Evolutionary conservation across 2,797 vertebrate species (phyloP).

Genomic region (Molossus molossus): DNA sequence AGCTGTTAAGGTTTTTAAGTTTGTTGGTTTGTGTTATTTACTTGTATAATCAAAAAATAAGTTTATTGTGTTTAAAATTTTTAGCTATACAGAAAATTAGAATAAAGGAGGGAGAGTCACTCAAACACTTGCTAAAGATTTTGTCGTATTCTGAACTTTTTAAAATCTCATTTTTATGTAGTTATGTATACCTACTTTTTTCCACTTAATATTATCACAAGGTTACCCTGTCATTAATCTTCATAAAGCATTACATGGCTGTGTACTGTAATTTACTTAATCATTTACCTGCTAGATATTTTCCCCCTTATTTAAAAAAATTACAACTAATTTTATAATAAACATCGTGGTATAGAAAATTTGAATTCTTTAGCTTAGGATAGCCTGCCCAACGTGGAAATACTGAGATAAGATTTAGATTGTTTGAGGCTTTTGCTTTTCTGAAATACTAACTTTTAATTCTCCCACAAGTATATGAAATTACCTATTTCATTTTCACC

Average conservation of each 20-base stretch:
- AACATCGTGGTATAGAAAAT: neutral
- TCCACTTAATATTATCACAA: neutral
- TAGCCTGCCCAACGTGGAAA: neutral
- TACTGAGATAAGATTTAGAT: conserved; percentile 11
- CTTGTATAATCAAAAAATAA: conserved; percentile 45
- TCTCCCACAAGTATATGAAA: conserved; percentile 10
- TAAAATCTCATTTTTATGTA: conserved; percentile 4
- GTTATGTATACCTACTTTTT: conserved; percentile 13
- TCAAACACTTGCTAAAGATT: neutral
- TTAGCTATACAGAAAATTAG: neutral
- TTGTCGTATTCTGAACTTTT: conserved; percentile 24
- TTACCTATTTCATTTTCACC: neutral
- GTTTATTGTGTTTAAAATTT: neutral
- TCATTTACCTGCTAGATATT: conserved; percentile 14
- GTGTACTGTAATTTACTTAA: conserved; percentile 8
- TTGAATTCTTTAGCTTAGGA: conserved; percentile 47
- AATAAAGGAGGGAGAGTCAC: neutral
- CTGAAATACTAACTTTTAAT: conserved; percentile 56
- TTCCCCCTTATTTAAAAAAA: neutral
- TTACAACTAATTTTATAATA: conserved; percentile 21
- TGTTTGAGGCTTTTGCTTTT: conserved; percentile 71
- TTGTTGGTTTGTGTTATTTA: conserved; percentile 29
- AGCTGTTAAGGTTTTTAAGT: neutral
- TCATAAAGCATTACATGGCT: neutral
- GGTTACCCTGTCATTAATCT: conserved; percentile 13